Evolutionary conservation across 2,797 vertebrate genomes (phyloP), one percentile per base, ranked within the genome.

Genomic region (Valencia hispanica): DNA sequence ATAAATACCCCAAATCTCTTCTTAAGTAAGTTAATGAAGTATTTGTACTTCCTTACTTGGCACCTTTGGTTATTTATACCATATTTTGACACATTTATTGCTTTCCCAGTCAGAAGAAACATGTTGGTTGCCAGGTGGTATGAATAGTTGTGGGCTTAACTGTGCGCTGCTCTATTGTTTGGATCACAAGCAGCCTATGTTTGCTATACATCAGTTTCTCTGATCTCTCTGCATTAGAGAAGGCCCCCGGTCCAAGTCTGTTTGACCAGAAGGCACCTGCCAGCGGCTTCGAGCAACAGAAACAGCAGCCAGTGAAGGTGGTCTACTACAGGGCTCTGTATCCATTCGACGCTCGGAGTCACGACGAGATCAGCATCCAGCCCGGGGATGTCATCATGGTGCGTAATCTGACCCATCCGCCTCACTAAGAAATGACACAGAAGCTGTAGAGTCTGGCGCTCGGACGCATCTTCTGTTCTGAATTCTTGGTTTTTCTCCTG

Each of bases 321-420:
- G 97, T 99, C 11, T 99, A 98, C 95, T 99, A 99, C 85, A 94
- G 97, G 83, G 97, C 98, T 4, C 91, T 99, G 1, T 99, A 99
- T 86, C 98, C 98, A 1, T 99, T 99, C 81, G 97, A 99, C 41
- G 97, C 98, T 66, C 96, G 98, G 88, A 99, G 98, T 90, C 98
- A 97, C 0, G 98, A 99, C 70, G 98, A 99, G 92, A 98, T 99
- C 95, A 97, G 95, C 14, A 99, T 99, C 87, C 94, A 97, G 51
- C 98, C 98, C 0, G 98, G 98, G 78, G 98, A 99, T 75, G 96
- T 99, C 1, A 96, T 99, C 84, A 97, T 99, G 97, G 98, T 99
- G 94, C 92, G 97, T 83, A 72, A 43, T 14, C 1, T 15, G 2
- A 39, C 47, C 32, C 30, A 34, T 34, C 9, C 20, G 14, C 30